These are phyloP conservation scores for Silurus asotus DNA, from an alignment of 2,113 vertebrate species.

Conservation along the genomic window DNA sequence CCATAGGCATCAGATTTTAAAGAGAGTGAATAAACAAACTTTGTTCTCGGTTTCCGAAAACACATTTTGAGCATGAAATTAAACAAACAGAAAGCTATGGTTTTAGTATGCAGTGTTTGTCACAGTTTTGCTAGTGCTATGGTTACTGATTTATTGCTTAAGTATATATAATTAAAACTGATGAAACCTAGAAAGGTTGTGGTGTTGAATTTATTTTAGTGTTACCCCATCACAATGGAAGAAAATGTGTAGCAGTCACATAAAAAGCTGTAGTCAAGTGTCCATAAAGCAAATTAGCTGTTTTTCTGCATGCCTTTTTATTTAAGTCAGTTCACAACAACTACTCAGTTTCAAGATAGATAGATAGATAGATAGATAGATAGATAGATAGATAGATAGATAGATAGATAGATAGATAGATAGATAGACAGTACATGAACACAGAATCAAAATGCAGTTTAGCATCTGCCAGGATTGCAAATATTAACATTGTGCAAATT, in stretches of 20 bases:
- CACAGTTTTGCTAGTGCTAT: conserved; percentile 7
- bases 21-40: conserved; percentile 1
- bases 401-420: too few relatives aligned
- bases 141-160: conserved; percentile 10
- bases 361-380: too few relatives aligned
- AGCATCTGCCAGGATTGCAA: too few relatives aligned
- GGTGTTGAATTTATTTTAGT: not conserved
- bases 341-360: not conserved
- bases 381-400: too few relatives aligned
- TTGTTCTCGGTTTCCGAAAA: too few relatives aligned
- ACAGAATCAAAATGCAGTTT: too few relatives aligned
- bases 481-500: too few relatives aligned
- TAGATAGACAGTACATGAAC: too few relatives aligned
- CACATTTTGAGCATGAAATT: not conserved
- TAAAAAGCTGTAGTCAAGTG: not conserved
- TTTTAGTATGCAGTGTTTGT: not conserved
- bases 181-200: not conserved
- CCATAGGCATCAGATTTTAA: not conserved
- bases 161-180: not conserved
- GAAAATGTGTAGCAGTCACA: not conserved
- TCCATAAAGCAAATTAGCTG: not conserved
- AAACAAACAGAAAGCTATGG: not conserved
- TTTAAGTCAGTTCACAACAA: not conserved
- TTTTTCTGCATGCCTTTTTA: not conserved
- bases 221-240: not conserved